phyloP scores from a whole-genome alignment of 2,113 vertebrate genomes.

The Micronycteris hirsuta region DNA sequence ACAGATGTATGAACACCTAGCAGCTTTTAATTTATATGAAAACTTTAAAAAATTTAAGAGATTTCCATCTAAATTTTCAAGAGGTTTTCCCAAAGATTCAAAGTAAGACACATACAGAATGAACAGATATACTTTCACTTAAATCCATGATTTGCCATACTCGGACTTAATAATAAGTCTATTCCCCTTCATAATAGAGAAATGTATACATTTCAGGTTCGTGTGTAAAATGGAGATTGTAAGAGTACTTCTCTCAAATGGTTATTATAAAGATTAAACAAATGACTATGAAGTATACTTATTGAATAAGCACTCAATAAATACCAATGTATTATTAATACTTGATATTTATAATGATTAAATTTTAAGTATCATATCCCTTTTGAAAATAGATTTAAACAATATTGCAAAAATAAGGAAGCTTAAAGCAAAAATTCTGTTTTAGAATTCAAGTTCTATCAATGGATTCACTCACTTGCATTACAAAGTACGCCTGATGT shows the following conservation, averaged over 20 bases:
- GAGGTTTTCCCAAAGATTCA: not conserved
- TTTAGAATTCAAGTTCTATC: not conserved
- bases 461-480: not conserved
- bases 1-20: not conserved
- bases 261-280: not conserved
- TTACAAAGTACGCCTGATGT: not conserved
- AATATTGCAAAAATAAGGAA: not conserved
- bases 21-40: not conserved
- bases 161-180: not conserved
- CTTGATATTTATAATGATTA: not conserved
- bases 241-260: not conserved
- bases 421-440: not conserved
- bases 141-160: not conserved
- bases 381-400: not conserved
- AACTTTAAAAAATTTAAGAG: not conserved
- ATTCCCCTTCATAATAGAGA: not conserved
- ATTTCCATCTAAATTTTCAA: not conserved
- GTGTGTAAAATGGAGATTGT: not conserved
- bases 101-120: conserved; percentile 29
- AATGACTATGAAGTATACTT: not conserved
- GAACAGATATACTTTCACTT: not conserved
- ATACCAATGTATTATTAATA: not conserved
- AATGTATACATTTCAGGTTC: not conserved
- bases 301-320: not conserved
- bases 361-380: not conserved